A percentile compares a stretch with the other conserved stretches of the same genome.
Evolutionary conservation across 92 coral and sea anemone species (phyloP).

Genomic region (Meandrina meandrites): DNA sequence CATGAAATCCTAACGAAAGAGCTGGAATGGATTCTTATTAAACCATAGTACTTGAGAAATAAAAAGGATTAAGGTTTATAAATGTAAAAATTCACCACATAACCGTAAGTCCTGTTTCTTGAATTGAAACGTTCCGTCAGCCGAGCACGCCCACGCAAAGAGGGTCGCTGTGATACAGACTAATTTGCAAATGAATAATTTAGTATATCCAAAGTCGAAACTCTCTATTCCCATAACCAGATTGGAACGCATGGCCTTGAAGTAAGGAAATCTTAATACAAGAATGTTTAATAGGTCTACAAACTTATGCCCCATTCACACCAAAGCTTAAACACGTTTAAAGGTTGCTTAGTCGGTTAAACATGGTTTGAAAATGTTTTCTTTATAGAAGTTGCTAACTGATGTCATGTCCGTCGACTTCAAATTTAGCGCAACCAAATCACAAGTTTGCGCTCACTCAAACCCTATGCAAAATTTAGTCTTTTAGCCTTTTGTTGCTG

Average conservation of each 20-base stretch:
- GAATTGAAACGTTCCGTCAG: background rate
- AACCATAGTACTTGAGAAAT: background rate
- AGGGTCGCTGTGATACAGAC: background rate
- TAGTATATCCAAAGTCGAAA: background rate
- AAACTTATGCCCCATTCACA: too few relatives aligned
- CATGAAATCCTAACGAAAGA: background rate
- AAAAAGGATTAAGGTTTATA: background rate
- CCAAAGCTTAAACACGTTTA: too few relatives aligned
- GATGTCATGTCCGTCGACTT: too few relatives aligned
- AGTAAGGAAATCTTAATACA: background rate
- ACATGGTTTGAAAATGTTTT: too few relatives aligned
- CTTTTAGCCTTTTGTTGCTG: too few relatives aligned
- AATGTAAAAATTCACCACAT: background rate
- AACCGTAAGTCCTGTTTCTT: background rate
- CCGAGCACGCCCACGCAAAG: background rate
- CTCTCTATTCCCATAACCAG: background rate
- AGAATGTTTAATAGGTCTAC: background rate
- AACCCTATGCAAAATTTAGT: too few relatives aligned
- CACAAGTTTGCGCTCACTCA: too few relatives aligned
- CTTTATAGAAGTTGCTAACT: too few relatives aligned
- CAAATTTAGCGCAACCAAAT: too few relatives aligned
- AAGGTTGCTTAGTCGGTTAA: too few relatives aligned
- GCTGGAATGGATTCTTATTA: background rate
- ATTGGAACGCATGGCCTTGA: background rate
- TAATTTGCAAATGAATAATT: background rate